phyloP scores from a whole-genome alignment of 2,888 invertebrate species.

The Trypoxylon attenuatum region DNA sequence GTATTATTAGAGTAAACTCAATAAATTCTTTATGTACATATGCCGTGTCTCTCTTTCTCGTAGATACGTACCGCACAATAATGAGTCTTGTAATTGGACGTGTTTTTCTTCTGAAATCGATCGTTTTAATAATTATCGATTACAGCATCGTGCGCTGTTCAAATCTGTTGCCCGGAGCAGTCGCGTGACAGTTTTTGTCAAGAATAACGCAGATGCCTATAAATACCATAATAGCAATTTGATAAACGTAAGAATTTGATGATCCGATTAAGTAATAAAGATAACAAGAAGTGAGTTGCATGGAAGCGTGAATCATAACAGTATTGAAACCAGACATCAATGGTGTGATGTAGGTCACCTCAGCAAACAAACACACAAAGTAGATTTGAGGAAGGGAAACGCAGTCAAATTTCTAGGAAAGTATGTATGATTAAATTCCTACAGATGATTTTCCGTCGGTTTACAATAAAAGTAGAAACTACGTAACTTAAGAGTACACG shows the following conservation, averaged over 20 bases:
- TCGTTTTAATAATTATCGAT: background rate
- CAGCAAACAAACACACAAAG: conserved; percentile 2
- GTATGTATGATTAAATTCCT: background rate
- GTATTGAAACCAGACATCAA: background rate
- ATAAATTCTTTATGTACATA: conserved; percentile 8
- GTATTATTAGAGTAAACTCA: conserved; percentile 11
- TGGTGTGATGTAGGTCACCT: background rate
- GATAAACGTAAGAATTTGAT: background rate
- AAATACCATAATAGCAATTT: conserved; percentile 13
- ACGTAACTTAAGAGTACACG: conserved; percentile 21
- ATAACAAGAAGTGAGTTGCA: conserved; percentile 20
- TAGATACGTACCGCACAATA: no score
- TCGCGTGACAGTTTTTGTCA: no score
- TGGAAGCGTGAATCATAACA: conserved; percentile 25
- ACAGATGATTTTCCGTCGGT: background rate
- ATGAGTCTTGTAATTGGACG: no score
- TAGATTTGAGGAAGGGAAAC: background rate
- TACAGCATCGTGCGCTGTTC: background rate
- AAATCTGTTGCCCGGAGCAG: no score
- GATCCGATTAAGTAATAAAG: background rate
- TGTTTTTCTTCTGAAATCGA: background rate
- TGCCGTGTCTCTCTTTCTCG: background rate
- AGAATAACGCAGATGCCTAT: no score
- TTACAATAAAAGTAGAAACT: background rate
- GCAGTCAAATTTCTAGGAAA: background rate